Base-by-base conservation (phyloP, 2,888 invertebrate species). In the Cheilosia scutellata region DNA sequence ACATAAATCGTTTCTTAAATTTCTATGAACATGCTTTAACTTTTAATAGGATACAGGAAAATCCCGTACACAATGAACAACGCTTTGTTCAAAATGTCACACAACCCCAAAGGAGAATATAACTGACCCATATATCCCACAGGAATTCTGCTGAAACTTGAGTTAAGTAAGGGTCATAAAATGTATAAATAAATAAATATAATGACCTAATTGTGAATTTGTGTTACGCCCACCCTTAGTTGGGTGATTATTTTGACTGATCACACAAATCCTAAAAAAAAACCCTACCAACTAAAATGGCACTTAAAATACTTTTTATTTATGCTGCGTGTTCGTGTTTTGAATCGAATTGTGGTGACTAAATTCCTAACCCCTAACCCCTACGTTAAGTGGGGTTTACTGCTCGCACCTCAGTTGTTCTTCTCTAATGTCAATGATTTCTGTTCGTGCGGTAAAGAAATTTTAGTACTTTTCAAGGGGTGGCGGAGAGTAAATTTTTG, bases 241-340 rank as follows among this genome's bases (percentile, higher is more conserved):
- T 20, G 37, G 42, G 60, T 57, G 44, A 57, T 62, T 76, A 68
- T 11, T 44, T 66, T 76, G 76, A 82, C 66, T 51, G 76, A 82
- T 86, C 77, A 68, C 51, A 51, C 63, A 60, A 65, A 44, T 55
- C 29, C 27, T 25, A 13, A 40, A 25, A 68, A 42, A 29, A 72
- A 72, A 57, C 25, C n/a, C 20, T 31, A 51, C 66, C 53, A 49
- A 44, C 11, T 47, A 9, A 65, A 77, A 76, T 25, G 53, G 25
- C 68, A 68, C 60, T 78, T 78, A 68, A 74, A 79, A 70, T 44
- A 71, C 47, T 60, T 83, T 70, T 72, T 70, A 42, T 68, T 63
- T 31, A 13, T 58, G 25, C 47, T 84, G 84, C 84, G 80, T 84
- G 84, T 80, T 74, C 84, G 80, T 84, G 84, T 80, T 74, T 68